Percentiles rank a stretch among this genome's conserved stretches.
Conservation (phyloP, 2,113 vertebrate species). For the Coryphaenoides rupestris region DNA sequence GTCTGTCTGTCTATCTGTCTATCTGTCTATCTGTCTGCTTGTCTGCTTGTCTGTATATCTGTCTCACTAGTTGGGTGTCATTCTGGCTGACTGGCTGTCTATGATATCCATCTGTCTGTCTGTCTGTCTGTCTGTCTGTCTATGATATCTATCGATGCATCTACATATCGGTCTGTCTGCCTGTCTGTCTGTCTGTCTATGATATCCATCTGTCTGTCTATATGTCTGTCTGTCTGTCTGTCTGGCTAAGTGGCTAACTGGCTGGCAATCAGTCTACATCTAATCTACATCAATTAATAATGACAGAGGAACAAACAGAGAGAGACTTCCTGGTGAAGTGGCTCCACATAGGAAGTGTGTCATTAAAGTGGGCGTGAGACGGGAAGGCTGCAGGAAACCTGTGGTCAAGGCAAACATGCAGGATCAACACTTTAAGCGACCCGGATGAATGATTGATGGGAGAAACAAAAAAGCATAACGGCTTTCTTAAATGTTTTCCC, state of each 20-base stretch:
- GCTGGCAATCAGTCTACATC: too few relatives aligned
- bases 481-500: conserved; percentile 27
- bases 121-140: background rate
- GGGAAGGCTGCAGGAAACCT: conserved; percentile 24
- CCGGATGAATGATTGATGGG: conserved; percentile 34
- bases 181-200: background rate
- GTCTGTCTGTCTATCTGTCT: background rate
- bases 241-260: background rate
- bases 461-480: conserved; percentile 29
- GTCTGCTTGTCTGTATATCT: background rate
- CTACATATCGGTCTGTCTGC: background rate
- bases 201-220: background rate
- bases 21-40: background rate
- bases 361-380: too few relatives aligned
- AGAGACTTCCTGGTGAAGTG: too few relatives aligned
- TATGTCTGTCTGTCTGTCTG: background rate
- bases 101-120: background rate
- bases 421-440: conserved; percentile 30
- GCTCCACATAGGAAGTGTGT: too few relatives aligned
- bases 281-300: too few relatives aligned
- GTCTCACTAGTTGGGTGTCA: conserved; percentile 7
- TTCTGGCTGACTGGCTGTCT: conserved; percentile 6
- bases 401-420: conserved; percentile 57
- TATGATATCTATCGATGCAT: background rate
- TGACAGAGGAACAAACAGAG: too few relatives aligned